Evolutionary conservation across 2,888 invertebrate species (phyloP).

Genomic region (Taphrorychus bicolor): DNA sequence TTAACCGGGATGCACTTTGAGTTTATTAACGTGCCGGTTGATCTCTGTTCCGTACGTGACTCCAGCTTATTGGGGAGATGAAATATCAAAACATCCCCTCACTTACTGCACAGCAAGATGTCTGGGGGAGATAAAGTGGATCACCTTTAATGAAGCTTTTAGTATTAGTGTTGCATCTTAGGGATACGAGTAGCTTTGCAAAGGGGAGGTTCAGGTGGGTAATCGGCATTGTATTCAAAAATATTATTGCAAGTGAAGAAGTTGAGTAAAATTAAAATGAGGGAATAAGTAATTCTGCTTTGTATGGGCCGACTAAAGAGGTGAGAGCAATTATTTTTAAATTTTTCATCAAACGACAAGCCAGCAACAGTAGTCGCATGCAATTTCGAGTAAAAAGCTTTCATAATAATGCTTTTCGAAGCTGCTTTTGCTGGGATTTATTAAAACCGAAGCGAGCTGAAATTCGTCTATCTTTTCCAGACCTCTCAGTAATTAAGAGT

Average conservation of each 20-base stretch:
- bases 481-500: too few relatives aligned
- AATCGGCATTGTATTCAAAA: too few relatives aligned
- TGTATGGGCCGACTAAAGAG: not conserved
- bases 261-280: too few relatives aligned
- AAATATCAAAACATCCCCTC: slow-evolving; percentile 18
- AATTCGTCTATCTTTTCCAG: not conserved
- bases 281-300: too few relatives aligned
- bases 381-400: not conserved
- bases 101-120: slow-evolving; percentile 18
- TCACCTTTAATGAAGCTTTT: slow-evolving; percentile 3
- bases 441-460: too few relatives aligned
- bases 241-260: too few relatives aligned
- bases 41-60: slow-evolving; percentile 20
- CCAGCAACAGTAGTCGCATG: not conserved
- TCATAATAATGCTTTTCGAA: not conserved
- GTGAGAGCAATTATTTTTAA: not conserved
- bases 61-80: not conserved
- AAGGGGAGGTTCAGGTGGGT: too few relatives aligned
- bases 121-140: slow-evolving; percentile 17
- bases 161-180: not conserved
- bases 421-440: too few relatives aligned
- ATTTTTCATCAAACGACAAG: not conserved
- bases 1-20: slow-evolving; percentile 8
- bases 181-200: not conserved
- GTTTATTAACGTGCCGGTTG: slow-evolving; percentile 10